Conservation (phyloP, 1,140 invertebrate genomes). For the Drosophila auraria region DNA sequence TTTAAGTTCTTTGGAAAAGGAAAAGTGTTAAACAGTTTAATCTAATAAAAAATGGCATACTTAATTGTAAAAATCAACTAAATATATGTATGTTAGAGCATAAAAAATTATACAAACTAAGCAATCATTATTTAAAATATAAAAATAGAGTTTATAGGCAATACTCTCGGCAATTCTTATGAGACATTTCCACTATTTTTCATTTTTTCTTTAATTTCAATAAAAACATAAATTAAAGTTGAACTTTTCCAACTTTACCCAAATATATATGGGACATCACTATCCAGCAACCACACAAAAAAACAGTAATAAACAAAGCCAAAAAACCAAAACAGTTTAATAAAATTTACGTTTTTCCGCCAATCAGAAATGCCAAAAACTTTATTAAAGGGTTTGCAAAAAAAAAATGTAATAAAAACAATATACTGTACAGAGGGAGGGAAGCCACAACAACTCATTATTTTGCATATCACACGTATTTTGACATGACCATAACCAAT, state of each 20-base stretch:
- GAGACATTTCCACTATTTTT: no score
- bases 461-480: slow-evolving; percentile 82
- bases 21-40: no score
- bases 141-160: no score
- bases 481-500: slow-evolving; percentile 80
- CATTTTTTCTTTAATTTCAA: background rate
- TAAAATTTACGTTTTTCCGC: slow-evolving; percentile 21
- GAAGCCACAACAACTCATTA: slow-evolving; percentile 80
- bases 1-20: no score
- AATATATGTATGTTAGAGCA: no score
- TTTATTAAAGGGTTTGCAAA: slow-evolving; percentile 11
- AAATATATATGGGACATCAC: background rate
- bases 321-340: slow-evolving; percentile 22
- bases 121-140: no score
- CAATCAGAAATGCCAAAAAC: slow-evolving; percentile 26
- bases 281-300: background rate
- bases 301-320: background rate
- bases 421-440: slow-evolving; percentile 25
- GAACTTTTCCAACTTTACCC: background rate
- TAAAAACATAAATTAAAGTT: background rate
- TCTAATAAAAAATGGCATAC: no score
- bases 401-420: slow-evolving; percentile 48
- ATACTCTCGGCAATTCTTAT: no score
- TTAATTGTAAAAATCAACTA: no score
- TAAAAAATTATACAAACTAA: no score